A percentile compares a stretch with the other conserved stretches of the same genome.
phyloP scores from a whole-genome alignment of 92 coral and sea anemone genomes.

The Chrysogorgia sp. region DNA sequence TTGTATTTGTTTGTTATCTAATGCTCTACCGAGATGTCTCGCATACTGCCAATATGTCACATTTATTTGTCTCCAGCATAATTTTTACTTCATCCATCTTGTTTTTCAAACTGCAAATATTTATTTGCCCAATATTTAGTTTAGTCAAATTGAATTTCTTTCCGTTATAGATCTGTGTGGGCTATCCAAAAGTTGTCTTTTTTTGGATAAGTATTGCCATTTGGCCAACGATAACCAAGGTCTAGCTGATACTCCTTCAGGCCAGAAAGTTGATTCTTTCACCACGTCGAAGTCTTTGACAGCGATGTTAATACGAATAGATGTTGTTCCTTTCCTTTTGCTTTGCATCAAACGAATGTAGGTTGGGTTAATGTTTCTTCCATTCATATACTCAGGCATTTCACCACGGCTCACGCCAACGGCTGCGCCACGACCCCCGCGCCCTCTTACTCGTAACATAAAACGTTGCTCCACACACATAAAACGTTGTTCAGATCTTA shows the following conservation, averaged over 20 bases:
- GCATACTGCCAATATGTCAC: too few relatives aligned
- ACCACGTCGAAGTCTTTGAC: neutral
- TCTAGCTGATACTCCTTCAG: constrained; percentile 1
- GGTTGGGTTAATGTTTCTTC: constrained; percentile 6
- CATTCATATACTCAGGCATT: neutral
- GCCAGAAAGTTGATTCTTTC: constrained; percentile 9
- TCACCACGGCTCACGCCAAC: too few relatives aligned
- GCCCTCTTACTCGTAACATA: too few relatives aligned
- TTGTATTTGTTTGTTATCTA: too few relatives aligned
- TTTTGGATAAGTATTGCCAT: constrained; percentile 2
- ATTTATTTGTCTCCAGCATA: too few relatives aligned
- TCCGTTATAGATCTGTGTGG: neutral
- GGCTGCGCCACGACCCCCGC: too few relatives aligned
- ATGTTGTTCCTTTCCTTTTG: constrained; percentile 8
- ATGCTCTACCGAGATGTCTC: too few relatives aligned
- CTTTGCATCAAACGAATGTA: constrained; percentile 4
- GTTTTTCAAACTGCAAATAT: too few relatives aligned
- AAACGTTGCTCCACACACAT: too few relatives aligned
- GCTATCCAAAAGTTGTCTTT: neutral
- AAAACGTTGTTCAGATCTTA: too few relatives aligned
- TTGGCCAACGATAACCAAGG: neutral
- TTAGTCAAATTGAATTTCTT: neutral
- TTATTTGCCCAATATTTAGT: too few relatives aligned
- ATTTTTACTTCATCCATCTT: too few relatives aligned
- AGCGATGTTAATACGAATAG: neutral